Percentiles rank a stretch among this genome's conserved stretches.
Conservation (phyloP, 2,888 invertebrate genomes). For the Phymatocera aterrima region DNA sequence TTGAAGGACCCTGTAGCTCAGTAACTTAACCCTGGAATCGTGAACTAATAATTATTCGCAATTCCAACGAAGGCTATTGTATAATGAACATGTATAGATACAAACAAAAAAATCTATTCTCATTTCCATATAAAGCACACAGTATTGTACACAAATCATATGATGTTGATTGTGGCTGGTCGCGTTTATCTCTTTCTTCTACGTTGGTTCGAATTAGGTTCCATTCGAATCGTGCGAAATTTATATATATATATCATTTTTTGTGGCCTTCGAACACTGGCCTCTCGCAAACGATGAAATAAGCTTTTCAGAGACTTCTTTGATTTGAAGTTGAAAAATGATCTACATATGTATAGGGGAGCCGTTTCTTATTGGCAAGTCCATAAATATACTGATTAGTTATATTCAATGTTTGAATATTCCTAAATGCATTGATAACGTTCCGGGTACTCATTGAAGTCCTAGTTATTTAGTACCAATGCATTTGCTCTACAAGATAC, state of each 20-base stretch:
- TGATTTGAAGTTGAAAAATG: neutral
- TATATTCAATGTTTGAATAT: no score
- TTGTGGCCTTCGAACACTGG: conserved; percentile 4
- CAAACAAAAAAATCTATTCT: neutral
- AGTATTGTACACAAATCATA: neutral
- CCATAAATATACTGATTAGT: no score
- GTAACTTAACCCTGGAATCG: neutral
- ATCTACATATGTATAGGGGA: no score
- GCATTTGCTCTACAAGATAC: no score
- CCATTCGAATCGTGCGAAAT: neutral
- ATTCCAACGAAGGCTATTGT: conserved; percentile 23
- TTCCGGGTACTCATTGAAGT: no score
- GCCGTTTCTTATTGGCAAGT: no score
- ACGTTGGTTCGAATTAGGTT: neutral
- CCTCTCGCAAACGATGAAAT: neutral
- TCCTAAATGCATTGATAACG: no score
- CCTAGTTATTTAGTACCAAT: no score
- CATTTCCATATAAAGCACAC: neutral
- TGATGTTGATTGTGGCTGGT: neutral
- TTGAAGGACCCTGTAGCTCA: neutral
- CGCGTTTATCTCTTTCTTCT: neutral
- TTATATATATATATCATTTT: neutral
- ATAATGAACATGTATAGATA: neutral
- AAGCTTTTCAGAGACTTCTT: neutral
- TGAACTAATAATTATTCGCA: neutral